Base-by-base conservation (phyloP, 2,888 invertebrate species). In the Harpalus rubripes region DNA sequence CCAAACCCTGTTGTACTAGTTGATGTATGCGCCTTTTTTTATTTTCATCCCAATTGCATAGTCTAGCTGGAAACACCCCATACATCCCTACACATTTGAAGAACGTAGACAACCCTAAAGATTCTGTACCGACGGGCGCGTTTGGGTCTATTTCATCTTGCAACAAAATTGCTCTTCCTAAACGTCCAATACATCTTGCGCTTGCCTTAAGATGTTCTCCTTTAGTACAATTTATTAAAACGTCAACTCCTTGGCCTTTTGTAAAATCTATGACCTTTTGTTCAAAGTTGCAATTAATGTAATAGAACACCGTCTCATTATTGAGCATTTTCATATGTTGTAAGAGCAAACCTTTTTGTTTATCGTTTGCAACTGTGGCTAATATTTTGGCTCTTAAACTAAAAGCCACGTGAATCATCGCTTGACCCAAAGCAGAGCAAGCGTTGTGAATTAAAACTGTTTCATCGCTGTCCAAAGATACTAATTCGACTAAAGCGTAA, bases 161-260 rank as follows among this genome's bases (percentile, higher is more conserved):
- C 85, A 97, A 96, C 91, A 98, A 97, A 72, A 97, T 91, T 90
- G 97, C 97, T 86, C 95, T 92, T 10, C 97, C 95, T 10, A 92
- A 92, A 6, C 89, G 88, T 0, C 92, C 94, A 18, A 95, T 90
- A 87, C 95, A 95, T 2, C 94, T 92, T 0, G 95, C 90, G 0
- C 95, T 94, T 0, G 94, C 95, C 89, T 94, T 93, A 0, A 99
- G 92, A 89, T 98, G 97, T 68, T 98, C 98, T 88, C 97, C 98
- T 0, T 98, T 95, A 58, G 99, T 91, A 0, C 97, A 97, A 90
- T 99, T 99, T 10, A 98, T 91, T 32, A 99, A 96, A 84, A 98
- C 92, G 88, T 99, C 96, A 0, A 98, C 98, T 61, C 98, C 98
- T 88, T 93, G 93, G 12, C 99, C 98, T 16, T 95, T 93, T 0